Evolutionary conservation across 2,888 invertebrate genomes (phyloP), one percentile per base, ranked within the genome.

Genomic region (Linnaemya vulpina): DNA sequence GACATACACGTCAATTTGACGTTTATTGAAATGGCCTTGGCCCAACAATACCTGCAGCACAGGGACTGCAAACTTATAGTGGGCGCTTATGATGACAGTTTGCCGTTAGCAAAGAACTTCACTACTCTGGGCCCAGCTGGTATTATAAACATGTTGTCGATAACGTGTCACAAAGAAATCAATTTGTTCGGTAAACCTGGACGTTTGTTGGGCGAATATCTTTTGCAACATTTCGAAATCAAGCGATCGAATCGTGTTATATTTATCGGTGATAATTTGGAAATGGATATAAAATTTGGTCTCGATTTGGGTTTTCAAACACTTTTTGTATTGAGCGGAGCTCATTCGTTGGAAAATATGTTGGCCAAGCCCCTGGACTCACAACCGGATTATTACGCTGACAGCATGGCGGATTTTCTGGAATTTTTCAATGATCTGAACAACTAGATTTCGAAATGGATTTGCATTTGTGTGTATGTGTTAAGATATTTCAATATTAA

Each of bases 221-320:
- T 92, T 1, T 60, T 90, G 0, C 86, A 91, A 8, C 87, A 86
- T 53, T 92, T 88, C 73, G 60, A 89, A 4, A 87, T 96, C 49
- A 92, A 91, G 0, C 93, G 96, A 87, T 94, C 96, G 0, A 93
- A 93, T 40, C 93, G 95, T 87, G 95, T 96, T 0, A 91, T 97
- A 15, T 96, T 97, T 93, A 95, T 97, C 88, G 97, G 97, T 63
- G 97, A 97, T 90, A 94, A 95, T 95, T 94, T 95, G 58, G 94
- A 95, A 83, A 96, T 96, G 89, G 97, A 97, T 91, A 94, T 97
- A 62, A 93, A 94, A 3, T 94, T 97, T 87, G 97, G 96, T 0
- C 94, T 93, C 83, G 93, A 93, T 11, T 94, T 94, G 86, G 96
- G 95, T 0, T 94, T 96, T 89, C 93, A 94, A 89, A 96, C 96